Evolutionary conservation across 2,888 invertebrate species (phyloP).

Genomic region (Drepanosiphum platanoidis): DNA sequence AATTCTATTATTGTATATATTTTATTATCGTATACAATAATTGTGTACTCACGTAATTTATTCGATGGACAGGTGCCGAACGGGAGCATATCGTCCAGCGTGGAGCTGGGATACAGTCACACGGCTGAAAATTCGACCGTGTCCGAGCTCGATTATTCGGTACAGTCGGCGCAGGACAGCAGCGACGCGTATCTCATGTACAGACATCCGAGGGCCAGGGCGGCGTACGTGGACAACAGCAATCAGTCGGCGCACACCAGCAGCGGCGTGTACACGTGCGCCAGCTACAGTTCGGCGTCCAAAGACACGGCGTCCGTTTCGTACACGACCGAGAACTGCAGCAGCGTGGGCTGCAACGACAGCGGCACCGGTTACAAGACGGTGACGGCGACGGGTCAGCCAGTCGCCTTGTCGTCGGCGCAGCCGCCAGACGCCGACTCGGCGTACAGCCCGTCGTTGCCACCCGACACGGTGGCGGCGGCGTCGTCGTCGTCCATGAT

Average conservation of each 20-base stretch:
- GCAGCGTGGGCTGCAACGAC: constrained; percentile 28
- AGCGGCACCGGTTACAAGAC: constrained; percentile 5
- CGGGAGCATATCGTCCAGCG: constrained; percentile 71
- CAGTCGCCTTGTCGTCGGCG: not conserved
- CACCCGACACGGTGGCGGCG: constrained; percentile 15
- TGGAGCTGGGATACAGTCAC: constrained; percentile 86
- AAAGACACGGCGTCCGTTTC: constrained; percentile 51
- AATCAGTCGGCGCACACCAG: constrained; percentile 71
- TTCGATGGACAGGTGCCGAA: constrained; percentile 9
- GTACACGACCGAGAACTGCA: constrained; percentile 50
- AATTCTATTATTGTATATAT: no score
- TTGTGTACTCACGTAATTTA: not conserved
- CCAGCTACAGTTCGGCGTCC: constrained; percentile 46
- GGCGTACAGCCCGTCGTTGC: constrained; percentile 34
- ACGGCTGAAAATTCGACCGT: constrained; percentile 86
- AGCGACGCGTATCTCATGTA: constrained; percentile 71
- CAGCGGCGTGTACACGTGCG: constrained; percentile 83
- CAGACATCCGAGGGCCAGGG: constrained; percentile 38
- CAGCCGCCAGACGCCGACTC: constrained; percentile 17
- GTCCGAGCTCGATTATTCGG: constrained; percentile 73
- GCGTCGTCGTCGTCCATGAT: not conserved
- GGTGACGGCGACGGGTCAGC: not conserved
- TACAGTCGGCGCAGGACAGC: constrained; percentile 71
- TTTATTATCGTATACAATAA: not conserved
- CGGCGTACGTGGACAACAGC: constrained; percentile 69